phyloP scores from a whole-genome alignment of 2,113 vertebrate genomes.

The Dascyllus trimaculatus region DNA sequence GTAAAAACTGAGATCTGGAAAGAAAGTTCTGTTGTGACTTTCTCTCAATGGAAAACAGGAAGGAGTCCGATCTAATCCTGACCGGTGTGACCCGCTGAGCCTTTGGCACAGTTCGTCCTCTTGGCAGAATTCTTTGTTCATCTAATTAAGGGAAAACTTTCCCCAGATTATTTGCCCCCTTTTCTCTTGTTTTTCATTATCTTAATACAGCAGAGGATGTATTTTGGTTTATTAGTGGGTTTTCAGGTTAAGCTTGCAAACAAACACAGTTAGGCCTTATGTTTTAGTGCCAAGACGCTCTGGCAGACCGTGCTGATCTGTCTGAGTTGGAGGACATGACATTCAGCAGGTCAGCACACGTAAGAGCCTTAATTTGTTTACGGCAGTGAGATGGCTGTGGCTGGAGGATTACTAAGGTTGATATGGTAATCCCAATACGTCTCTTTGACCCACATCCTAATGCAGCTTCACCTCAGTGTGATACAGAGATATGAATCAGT shows the following conservation, averaged over 20 bases:
- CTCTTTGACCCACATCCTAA: slow-evolving; percentile 48
- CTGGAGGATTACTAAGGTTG: slow-evolving; percentile 53
- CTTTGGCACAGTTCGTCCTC: neutral
- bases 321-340: slow-evolving; percentile 33
- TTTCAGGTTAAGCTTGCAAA: neutral
- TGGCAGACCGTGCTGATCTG: slow-evolving; percentile 8
- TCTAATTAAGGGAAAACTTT: slow-evolving; percentile 34
- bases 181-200: neutral
- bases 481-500: neutral
- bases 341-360: slow-evolving; percentile 33
- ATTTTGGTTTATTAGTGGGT: neutral
- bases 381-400: slow-evolving; percentile 1
- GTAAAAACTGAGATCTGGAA: slow-evolving; percentile 8
- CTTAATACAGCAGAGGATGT: too few relatives aligned
- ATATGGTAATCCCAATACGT: slow-evolving; percentile 62
- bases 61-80: slow-evolving; percentile 52
- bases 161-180: neutral
- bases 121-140: neutral
- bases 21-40: slow-evolving; percentile 3
- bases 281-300: slow-evolving; percentile 8
- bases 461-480: slow-evolving; percentile 2
- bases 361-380: slow-evolving; percentile 73
- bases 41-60: slow-evolving; percentile 34
- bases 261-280: neutral
- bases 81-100: slow-evolving; percentile 31